Evolutionary conservation across 1,140 invertebrate genomes (phyloP), one percentile per base, ranked within the genome.

Genomic region (Contarinia nasturtii): DNA sequence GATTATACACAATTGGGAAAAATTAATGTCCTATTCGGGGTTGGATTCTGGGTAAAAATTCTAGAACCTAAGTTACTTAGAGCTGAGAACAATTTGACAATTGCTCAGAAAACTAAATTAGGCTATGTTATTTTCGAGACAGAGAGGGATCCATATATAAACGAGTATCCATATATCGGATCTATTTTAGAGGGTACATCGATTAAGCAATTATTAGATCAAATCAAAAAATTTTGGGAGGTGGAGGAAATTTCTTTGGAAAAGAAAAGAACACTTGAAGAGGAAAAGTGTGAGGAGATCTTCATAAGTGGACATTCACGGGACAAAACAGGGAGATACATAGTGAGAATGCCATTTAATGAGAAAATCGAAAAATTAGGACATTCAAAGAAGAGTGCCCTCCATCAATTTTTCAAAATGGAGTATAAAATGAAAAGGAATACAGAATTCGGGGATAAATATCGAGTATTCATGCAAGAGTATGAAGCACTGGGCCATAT

Each of bases 391-490:
- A 17, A 18, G 18, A 4, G 2, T 19, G 41, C 41, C 5, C 4
- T 43, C 2, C 17, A 43, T 17, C 10, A 18, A 43, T 21, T 43
- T 43, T 18, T 18, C 5, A 5, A 5, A 43, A 12, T 43, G 18
- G 41, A 43, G 18, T 3, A 7, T 8, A 46, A 21, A 45, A 18
- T 41, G n/a, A n/a, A 12, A 14, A 12, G 8, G 4, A 33, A 22
- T 38, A 3, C 12, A 3, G 7, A 36, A 40, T 19, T 36, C 5
- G 11, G 2, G 2, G 18, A 43, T 19, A 36, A 52, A 12, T 63
- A 63, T 44, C 11, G 45, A 1, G 38, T 52, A 8, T 59, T 61
- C 42, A 57, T 61, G 53, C 43, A 50, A n/a, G 59, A 59, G 33
- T 58, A 62, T 46, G 8, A 48, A 34, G 36, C 48, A 0, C 18